Base-by-base conservation (phyloP, 2,113 vertebrate species). In the Accipiter cooperii region DNA sequence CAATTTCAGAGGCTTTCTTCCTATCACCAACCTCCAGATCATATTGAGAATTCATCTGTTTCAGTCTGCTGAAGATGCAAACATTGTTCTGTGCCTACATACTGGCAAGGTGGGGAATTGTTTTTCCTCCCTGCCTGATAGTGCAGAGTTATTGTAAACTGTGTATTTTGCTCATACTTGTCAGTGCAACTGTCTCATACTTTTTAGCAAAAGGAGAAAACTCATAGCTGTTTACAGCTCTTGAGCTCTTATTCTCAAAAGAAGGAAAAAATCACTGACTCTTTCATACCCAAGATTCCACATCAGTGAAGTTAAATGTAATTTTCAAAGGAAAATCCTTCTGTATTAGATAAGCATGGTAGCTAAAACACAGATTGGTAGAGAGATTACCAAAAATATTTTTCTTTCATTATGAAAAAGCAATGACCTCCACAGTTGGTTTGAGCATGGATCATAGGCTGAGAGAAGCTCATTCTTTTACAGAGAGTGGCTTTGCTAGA, bases 1-100 rank as follows among this genome's bases (percentile, higher is more conserved):
- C 16, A 33, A 17, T 77, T 91, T n/a, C 16, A 13, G n/a, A 87
- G 26, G 16, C 16, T 89, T 94, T 81, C 38, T 47, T 84, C 47
- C 25, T 33, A 20, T 77, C 73, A 55, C 38, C 42, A 84, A 38
- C 42, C 65, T 91, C 89, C 91, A 82, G 77, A 55, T 79, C 0
- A 0, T 69, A 87, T 60, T 71, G 89, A 93, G n/a, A 84, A 64
- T 70, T 96, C 77, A 91, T 95, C 73, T 87, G 55, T 93, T 94
- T 94, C 44, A 57, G 34, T 17, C 84, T 91, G 87, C 57, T 94
- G 94, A 95, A 94, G 91, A 73, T 64, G 84, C 81, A 96, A 70
- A 68, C 8, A 2, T 40, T 91, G 29, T 51, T 71, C 44, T 28
- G 16, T 38, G 29, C 36, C 74, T 69, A 34, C 0, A 0, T 40